A percentile compares a stretch with the other conserved stretches of the same genome.
phyloP scores from a whole-genome alignment of 92 coral and sea anemone species.

The Bergia puertoricense region DNA sequence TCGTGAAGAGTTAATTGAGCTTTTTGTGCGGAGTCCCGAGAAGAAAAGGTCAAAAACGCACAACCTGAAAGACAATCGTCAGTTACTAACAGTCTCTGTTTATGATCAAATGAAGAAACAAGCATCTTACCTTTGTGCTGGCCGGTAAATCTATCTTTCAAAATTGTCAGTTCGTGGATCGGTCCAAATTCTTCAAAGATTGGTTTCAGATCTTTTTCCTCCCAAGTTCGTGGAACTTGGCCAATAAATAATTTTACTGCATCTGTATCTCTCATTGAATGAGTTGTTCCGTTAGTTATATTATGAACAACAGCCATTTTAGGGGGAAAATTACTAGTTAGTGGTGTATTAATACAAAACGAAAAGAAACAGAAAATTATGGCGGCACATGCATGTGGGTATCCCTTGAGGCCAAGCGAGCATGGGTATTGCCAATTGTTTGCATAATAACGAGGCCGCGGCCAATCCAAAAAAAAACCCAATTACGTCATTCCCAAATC shows the following conservation, averaged over 20 bases:
- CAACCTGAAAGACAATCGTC: constrained; percentile 68
- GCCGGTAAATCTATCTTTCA: constrained; percentile 91
- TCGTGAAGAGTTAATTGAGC: constrained; percentile 95
- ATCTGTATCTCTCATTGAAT: constrained; percentile 75
- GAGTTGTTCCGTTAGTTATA: constrained; percentile 78
- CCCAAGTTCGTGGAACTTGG: constrained; percentile 99
- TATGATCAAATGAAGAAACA: not conserved
- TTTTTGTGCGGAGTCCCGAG: constrained; percentile 76
- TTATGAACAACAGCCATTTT: constrained; percentile 43
- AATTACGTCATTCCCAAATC: too few relatives aligned
- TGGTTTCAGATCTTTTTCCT: constrained; percentile 90
- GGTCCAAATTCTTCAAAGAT: constrained; percentile 92
- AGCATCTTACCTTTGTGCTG: constrained; percentile 84
- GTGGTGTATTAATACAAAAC: constrained; percentile 37
- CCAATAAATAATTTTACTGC: constrained; percentile 93
- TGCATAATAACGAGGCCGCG: constrained; percentile 15
- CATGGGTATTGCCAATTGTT: not conserved
- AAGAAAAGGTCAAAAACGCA: constrained; percentile 93
- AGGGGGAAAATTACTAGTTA: constrained; percentile 25
- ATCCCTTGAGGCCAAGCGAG: constrained; percentile 72
- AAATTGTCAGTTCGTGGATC: constrained; percentile 87
- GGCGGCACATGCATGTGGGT: constrained; percentile 87
- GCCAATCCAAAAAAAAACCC: too few relatives aligned
- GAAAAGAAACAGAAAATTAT: constrained; percentile 39
- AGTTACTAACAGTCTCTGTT: constrained; percentile 6